Percentiles rank a stretch among this genome's conserved stretches.
Evolutionary conservation across 2,888 invertebrate species (phyloP).

Genomic region (Steinernema hermaphroditum): DNA sequence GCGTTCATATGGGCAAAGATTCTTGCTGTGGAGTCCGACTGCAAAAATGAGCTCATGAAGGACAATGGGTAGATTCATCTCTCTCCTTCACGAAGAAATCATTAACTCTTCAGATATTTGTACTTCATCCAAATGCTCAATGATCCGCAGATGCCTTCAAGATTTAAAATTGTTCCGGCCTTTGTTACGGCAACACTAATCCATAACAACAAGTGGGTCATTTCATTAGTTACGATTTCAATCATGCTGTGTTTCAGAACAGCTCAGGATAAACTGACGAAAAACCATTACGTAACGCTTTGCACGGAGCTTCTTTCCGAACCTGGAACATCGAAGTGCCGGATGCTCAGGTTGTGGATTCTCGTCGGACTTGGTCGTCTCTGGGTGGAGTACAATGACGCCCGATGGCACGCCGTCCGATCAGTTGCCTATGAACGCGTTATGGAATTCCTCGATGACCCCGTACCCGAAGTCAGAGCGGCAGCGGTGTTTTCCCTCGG

Average conservation of each 20-base stretch:
- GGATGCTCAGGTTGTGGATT: slow-evolving; percentile 76
- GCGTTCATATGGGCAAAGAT: slow-evolving; percentile 98
- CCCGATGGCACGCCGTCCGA: slow-evolving; percentile 86
- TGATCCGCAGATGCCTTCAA: slow-evolving; percentile 80
- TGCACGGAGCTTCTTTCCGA: slow-evolving; percentile 86
- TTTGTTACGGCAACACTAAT: slow-evolving; percentile 93
- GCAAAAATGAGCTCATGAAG: slow-evolving; percentile 80
- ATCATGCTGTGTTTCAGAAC: slow-evolving; percentile 41
- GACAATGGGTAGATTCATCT: slow-evolving; percentile 46
- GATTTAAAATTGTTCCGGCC: slow-evolving; percentile 88
- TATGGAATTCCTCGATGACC: slow-evolving; percentile 71
- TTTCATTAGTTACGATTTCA: neutral
- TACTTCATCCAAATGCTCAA: slow-evolving; percentile 84
- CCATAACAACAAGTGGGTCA: slow-evolving; percentile 74
- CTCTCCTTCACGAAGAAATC: too few species aligned
- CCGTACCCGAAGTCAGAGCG: slow-evolving; percentile 86
- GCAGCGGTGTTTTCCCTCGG: slow-evolving; percentile 92
- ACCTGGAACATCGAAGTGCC: slow-evolving; percentile 68
- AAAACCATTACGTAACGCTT: slow-evolving; percentile 80
- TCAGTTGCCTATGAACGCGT: slow-evolving; percentile 93
- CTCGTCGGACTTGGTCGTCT: slow-evolving; percentile 86
- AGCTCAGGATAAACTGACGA: slow-evolving; percentile 78
- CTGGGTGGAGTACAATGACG: slow-evolving; percentile 84
- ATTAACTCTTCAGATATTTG: slow-evolving; percentile 48
- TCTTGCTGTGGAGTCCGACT: slow-evolving; percentile 89